These are phyloP conservation scores for Microcebus ravelobensis DNA, from an alignment of 2,113 vertebrate species.

Conservation along the genomic window DNA sequence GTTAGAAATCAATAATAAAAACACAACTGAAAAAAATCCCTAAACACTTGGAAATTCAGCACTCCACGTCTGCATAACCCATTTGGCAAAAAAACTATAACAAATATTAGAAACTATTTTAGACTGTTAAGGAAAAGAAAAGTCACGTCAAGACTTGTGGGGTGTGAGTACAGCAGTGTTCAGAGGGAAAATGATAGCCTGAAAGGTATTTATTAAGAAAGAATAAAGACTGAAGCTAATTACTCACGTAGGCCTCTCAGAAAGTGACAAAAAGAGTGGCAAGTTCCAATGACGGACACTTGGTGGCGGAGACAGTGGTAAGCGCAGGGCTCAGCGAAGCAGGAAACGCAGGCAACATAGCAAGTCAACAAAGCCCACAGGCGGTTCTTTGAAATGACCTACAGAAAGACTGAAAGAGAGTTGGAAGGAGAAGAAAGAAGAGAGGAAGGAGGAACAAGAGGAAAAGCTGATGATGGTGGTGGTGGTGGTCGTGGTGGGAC, in stretches of 20 bases:
- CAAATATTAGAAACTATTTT: background rate
- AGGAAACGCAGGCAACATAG: background rate
- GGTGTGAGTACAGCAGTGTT: background rate
- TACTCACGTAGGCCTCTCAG: background rate
- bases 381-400: background rate
- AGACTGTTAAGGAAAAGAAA: background rate
- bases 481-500: background rate
- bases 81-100: background rate
- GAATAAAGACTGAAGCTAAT: background rate
- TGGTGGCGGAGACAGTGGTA: background rate
- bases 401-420: background rate
- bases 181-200: background rate
- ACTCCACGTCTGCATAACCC: background rate
- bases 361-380: background rate
- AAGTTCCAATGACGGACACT: background rate
- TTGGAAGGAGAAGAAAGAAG: background rate
- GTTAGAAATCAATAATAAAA: background rate
- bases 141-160: background rate
- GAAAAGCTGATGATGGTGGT: no score
- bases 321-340: background rate
- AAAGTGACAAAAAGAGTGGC: background rate
- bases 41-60: background rate
- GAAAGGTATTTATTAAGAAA: background rate
- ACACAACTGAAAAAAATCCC: background rate
- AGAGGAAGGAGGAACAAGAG: no score